Evolutionary conservation across 2,888 invertebrate species (phyloP), one percentile per base, ranked within the genome.

Genomic region (Megastigmus dorsalis): DNA sequence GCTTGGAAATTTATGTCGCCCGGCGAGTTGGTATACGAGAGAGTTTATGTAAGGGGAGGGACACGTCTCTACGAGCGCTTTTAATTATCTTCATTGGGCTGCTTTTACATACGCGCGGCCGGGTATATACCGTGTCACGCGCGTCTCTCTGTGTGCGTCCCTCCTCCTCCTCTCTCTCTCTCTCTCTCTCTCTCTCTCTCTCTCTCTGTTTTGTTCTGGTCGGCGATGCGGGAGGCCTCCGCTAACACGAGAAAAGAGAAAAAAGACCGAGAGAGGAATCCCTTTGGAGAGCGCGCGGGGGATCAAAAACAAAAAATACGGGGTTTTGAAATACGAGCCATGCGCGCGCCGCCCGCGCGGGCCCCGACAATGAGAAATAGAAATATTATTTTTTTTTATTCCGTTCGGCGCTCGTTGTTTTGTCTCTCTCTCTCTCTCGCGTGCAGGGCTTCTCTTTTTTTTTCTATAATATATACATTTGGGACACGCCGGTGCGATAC

Each of bases 61-160:
- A n/a, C n/a, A n/a, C n/a, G n/a, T n/a, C n/a, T n/a, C n/a, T n/a
- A n/a, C n/a, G 41, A 30, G 30, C 18, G 60, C 54, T 62, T 70
- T 62, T 70, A 70, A 70, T 70, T 70, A 70, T 70, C 62, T 62
- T 62, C 62, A 60, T 69, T 69, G 70, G 54, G 18, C n/a, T 20
- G 48, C 4, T n/a, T n/a, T n/a, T n/a, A n/a, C n/a, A n/a, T n/a
- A n/a, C n/a, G n/a, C n/a, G n/a, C 41, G 36, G 13, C n/a, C 2
- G 15, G n/a, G 48, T 13, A n/a, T n/a, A 23, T 52, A n/a, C 9
- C n/a, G 18, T 10, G 23, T 7, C 10, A 6, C 63, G 48, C 45
- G 41, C 43, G 33, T n/a, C n/a, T n/a, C n/a, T n/a, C n/a, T n/a
- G n/a, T n/a, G n/a, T 20, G 50, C 23, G 9, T 18, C 54, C 54